Evolutionary conservation across 1,140 invertebrate species (phyloP), one percentile per base, ranked within the genome.

Genomic region (Sitobion miscanthi): DNA sequence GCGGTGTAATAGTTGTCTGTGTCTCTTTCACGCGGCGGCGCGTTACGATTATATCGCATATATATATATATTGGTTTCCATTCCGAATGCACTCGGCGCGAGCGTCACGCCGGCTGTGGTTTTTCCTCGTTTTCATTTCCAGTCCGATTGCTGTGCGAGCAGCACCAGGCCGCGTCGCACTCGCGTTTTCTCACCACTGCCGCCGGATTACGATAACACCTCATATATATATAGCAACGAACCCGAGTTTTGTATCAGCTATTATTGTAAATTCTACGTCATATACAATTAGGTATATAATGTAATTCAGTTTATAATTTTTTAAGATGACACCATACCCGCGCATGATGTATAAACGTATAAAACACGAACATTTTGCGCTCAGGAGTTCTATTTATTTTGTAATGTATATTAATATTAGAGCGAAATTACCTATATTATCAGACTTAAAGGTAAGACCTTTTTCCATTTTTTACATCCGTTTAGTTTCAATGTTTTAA

Each of bases 11-110:
- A 91, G 62, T 30, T 30, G 23, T 47, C 88, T 25, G 57, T 42
- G 54, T 90, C 35, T 62, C 54, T 89, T 89, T 42, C 45, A 23
- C 49, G 77, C 82, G 91, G 91, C 91, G 77, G 91, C 82, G 91
- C 91, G 49, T 3, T 83, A 57, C 82, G 91, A 93, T 85, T 86
- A 54, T n/a, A 77, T 77, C 30, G 30, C n/a, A 77, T 17, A 35
- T 30, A 69, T 69, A 69, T n/a, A 69, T 69, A 14, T 77, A n/a
- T 21, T 4, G 69, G n/a, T 91, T 93, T 93, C 52, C 82, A 93
- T 93, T 93, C 91, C 91, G 49, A 93, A 93, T 93, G 91, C 69
- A 92, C 25, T 49, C 47, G 23, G 90, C 91, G n/a, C 91, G 82
- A 83, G 91, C 91, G 82, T 42, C 49, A 45, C 91, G 91, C 89